phyloP scores from a whole-genome alignment of 2,113 vertebrate genomes.

The Solenodon paradoxus region DNA sequence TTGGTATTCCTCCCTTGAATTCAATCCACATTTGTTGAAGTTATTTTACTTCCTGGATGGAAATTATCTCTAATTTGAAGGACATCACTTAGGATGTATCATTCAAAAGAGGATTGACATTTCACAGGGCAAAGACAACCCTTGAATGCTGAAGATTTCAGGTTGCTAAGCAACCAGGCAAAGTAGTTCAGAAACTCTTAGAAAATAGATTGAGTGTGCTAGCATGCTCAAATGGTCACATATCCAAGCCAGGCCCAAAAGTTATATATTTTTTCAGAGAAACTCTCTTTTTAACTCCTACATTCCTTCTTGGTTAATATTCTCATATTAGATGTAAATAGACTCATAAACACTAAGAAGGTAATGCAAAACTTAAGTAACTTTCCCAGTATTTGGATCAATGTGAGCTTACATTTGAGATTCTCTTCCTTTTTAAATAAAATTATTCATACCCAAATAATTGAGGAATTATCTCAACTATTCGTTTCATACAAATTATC shows the following conservation, averaged over 20 bases:
- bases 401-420: not conserved
- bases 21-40: not conserved
- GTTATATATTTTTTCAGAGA: not conserved
- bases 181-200: constrained; percentile 20
- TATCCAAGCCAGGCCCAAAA: not conserved
- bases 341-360: not conserved
- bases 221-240: not conserved
- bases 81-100: not conserved
- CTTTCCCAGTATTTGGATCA: not conserved
- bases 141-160: constrained; percentile 38
- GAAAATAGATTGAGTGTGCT: not conserved
- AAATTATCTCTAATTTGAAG: constrained; percentile 29
- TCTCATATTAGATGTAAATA: not conserved
- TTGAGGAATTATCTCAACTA: not conserved
- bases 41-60: not conserved
- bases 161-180: constrained; percentile 46
- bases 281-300: not conserved
- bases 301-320: not conserved
- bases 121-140: constrained; percentile 8
- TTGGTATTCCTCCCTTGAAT: not conserved
- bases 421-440: not conserved
- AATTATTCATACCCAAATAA: not conserved
- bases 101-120: constrained; percentile 31
- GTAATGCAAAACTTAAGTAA: not conserved
- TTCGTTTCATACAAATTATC: not conserved